These are phyloP conservation scores for Phycodurus eques DNA, from an alignment of 2,113 vertebrate genomes.

Conservation along the genomic window DNA sequence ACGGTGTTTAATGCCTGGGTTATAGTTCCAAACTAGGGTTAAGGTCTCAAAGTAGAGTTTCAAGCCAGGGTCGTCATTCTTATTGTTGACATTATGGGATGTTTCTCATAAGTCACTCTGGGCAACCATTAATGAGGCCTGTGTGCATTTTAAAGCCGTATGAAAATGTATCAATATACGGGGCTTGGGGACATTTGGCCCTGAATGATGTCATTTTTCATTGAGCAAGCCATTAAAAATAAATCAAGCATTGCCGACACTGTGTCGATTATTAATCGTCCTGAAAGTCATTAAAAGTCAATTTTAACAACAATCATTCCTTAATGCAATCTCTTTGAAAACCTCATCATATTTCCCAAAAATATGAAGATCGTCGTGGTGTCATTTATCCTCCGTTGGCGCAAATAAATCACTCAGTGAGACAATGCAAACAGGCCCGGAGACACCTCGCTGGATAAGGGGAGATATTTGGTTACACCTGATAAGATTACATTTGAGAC, in stretches of 20 bases:
- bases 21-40: not conserved
- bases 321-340: conserved; percentile 55
- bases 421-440: conserved; percentile 63
- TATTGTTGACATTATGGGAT: too few species aligned
- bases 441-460: conserved; percentile 62
- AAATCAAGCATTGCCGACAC: conserved; percentile 63
- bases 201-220: conserved; percentile 53
- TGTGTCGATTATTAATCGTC: conserved; percentile 60
- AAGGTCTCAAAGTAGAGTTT: not conserved
- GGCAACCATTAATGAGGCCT: not conserved
- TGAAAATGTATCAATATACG: not conserved
- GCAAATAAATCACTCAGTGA: conserved; percentile 53
- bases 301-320: conserved; percentile 64
- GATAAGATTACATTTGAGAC: conserved; percentile 73
- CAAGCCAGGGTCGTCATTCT: not conserved
- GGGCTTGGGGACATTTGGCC: not conserved
- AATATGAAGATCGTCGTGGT: conserved; percentile 40
- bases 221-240: conserved; percentile 61
- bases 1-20: too few species aligned
- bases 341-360: conserved; percentile 51
- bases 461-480: conserved; percentile 65
- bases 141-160: not conserved
- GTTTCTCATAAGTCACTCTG: too few species aligned
- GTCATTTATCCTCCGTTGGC: conserved; percentile 45
- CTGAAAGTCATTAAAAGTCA: conserved; percentile 68